Conservation (phyloP, 2,113 vertebrate species). For the Dendrocopos noguchii region DNA sequence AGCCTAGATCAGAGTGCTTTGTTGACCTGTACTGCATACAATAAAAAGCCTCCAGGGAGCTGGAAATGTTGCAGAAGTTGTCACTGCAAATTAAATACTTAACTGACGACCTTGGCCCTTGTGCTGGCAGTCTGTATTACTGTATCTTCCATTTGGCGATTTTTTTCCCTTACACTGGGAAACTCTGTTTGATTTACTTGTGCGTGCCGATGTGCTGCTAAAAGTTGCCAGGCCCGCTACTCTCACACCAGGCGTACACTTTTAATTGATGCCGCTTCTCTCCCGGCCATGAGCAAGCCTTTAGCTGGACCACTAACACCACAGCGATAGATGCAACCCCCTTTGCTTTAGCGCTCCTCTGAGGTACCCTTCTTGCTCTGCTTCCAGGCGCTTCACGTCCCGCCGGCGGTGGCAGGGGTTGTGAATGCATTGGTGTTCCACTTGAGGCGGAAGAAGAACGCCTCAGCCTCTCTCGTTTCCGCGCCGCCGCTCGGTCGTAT, state of each 20-base stretch:
- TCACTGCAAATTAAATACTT: background rate
- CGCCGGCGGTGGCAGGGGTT: background rate
- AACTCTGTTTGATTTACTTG: rapidly evolving
- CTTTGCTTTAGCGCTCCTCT: rapidly evolving
- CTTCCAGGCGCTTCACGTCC: background rate
- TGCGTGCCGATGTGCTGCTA: rapidly evolving
- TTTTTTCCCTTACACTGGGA: rapidly evolving
- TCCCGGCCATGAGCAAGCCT: rapidly evolving
- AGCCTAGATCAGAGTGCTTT: background rate
- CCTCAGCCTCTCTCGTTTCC: rapidly evolving
- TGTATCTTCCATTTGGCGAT: rapidly evolving
- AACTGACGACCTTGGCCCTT: background rate
- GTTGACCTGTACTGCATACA: background rate
- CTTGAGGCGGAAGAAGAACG: background rate
- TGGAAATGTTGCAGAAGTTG: background rate
- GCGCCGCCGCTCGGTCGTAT: no score
- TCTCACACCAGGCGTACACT: background rate
- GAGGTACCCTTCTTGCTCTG: background rate
- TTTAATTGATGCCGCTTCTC: rapidly evolving
- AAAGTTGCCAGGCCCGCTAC: rapidly evolving
- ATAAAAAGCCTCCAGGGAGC: background rate
- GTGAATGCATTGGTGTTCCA: rapidly evolving
- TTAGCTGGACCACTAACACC: rapidly evolving
- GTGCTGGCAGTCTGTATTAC: background rate
- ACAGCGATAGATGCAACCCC: rapidly evolving